Evolutionary conservation across 2,888 invertebrate genomes (phyloP).

Genomic region (Pollenia amentaria): DNA sequence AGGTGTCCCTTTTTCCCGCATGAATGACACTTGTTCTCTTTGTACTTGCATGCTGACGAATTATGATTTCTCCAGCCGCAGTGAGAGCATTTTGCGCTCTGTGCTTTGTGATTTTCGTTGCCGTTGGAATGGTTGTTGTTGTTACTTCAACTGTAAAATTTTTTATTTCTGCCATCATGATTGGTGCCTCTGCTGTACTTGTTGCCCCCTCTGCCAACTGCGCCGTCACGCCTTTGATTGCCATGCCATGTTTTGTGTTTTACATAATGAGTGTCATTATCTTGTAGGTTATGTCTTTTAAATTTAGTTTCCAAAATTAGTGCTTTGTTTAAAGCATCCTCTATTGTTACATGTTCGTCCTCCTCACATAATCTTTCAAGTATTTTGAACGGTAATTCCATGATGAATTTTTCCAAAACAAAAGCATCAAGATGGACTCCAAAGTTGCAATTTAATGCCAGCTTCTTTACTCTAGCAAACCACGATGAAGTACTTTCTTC

Average conservation of each 20-base stretch:
- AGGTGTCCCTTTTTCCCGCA: conserved; percentile 15
- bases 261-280: conserved; percentile 15
- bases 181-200: background rate
- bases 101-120: conserved; percentile 13
- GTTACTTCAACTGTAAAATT: background rate
- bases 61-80: conserved; percentile 40
- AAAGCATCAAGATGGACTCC: conserved; percentile 50
- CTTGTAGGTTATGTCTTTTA: background rate
- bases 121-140: conserved; percentile 8
- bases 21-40: conserved; percentile 39
- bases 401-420: conserved; percentile 59
- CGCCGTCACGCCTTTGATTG: conserved; percentile 3
- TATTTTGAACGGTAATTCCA: conserved; percentile 32
- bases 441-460: too few species aligned
- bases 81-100: conserved; percentile 26
- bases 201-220: conserved; percentile 5
- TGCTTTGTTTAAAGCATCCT: too few species aligned
- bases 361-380: conserved; percentile 68
- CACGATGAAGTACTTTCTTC: conserved; percentile 52
- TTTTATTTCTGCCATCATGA: background rate
- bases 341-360: too few species aligned
- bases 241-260: background rate
- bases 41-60: conserved; percentile 30
- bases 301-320: conserved; percentile 49
- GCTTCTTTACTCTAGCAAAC: conserved; percentile 61